Evolutionary conservation across 1,140 invertebrate genomes (phyloP).

Genomic region (Penaeus vannamei): DNA sequence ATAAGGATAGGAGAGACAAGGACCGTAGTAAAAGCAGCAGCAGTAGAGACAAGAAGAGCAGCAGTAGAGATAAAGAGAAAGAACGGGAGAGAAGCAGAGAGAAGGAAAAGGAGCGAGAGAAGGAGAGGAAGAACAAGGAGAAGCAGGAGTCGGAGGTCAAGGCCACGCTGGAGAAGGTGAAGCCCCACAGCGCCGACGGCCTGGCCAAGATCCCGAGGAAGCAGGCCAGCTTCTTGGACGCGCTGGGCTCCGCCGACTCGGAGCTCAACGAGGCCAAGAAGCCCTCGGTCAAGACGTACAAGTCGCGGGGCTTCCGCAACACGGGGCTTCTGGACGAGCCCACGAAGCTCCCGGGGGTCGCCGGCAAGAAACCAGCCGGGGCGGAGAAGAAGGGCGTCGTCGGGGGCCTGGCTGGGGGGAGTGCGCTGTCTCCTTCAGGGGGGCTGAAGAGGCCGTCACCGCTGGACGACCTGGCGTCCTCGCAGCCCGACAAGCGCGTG

Average conservation of each 20-base stretch:
- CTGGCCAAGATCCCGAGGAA: conserved; percentile 64
- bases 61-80: conserved; percentile 40
- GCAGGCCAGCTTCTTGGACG: conserved; percentile 62
- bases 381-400: conserved; percentile 17
- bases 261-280: conserved; percentile 53
- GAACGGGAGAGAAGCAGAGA: conserved; percentile 49
- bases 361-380: conserved; percentile 41
- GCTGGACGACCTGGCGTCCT: conserved; percentile 22
- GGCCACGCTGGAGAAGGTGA: conserved; percentile 65
- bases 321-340: conserved; percentile 63
- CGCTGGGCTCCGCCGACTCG: conserved; percentile 62
- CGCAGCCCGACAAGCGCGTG: conserved; percentile 48
- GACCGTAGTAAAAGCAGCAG: conserved; percentile 46
- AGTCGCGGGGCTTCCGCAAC: conserved; percentile 64
- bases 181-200: conserved; percentile 62
- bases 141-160: conserved; percentile 59
- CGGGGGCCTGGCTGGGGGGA: conserved; percentile 34
- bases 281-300: conserved; percentile 63
- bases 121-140: conserved; percentile 52
- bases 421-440: not conserved
- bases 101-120: conserved; percentile 25
- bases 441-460: conserved; percentile 41
- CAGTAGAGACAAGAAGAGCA: conserved; percentile 41
- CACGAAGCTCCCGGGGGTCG: conserved; percentile 39
- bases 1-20: conserved; percentile 38